Percentiles rank a stretch among this genome's conserved stretches.
phyloP scores from a whole-genome alignment of 1,140 invertebrate species.

The Philotrypesis tridentata region DNA sequence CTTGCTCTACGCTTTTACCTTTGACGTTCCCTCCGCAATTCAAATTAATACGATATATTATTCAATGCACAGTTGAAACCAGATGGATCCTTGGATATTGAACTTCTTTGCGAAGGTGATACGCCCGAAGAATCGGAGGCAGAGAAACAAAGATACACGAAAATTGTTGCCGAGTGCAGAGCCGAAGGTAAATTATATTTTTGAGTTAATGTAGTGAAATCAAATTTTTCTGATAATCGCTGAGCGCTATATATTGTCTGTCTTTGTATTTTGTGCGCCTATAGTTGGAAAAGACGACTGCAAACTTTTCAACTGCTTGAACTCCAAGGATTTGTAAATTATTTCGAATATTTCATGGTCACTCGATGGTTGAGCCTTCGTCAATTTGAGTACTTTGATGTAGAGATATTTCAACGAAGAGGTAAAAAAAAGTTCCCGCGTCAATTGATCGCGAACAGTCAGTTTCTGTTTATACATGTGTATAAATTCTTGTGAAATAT shows the following conservation, averaged over 20 bases:
- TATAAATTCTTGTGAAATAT: not conserved
- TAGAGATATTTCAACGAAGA: too few relatives aligned
- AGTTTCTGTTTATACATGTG: too few relatives aligned
- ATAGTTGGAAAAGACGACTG: slow-evolving; percentile 10
- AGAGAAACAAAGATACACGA: not conserved
- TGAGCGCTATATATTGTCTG: too few relatives aligned
- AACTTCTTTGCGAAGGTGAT: not conserved
- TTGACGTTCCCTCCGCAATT: too few relatives aligned
- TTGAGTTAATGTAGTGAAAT: not conserved
- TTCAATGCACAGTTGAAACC: not conserved
- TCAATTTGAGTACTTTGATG: too few relatives aligned
- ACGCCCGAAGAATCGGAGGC: slow-evolving; percentile 5
- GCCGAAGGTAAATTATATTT: not conserved
- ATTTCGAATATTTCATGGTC: not conserved
- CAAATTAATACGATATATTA: not conserved
- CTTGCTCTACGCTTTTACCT: too few relatives aligned
- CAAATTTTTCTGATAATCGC: too few relatives aligned
- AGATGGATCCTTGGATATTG: slow-evolving; percentile 7
- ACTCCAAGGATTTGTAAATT: not conserved
- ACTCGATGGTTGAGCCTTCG: not conserved
- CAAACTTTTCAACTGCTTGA: slow-evolving; percentile 13
- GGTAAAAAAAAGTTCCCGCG: too few relatives aligned
- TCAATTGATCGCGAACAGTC: too few relatives aligned
- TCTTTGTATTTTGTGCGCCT: not conserved
- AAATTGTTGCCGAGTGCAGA: slow-evolving; percentile 5